phyloP scores from a whole-genome alignment of 2,797 vertebrate species.

The Phalanger gymnotis region DNA sequence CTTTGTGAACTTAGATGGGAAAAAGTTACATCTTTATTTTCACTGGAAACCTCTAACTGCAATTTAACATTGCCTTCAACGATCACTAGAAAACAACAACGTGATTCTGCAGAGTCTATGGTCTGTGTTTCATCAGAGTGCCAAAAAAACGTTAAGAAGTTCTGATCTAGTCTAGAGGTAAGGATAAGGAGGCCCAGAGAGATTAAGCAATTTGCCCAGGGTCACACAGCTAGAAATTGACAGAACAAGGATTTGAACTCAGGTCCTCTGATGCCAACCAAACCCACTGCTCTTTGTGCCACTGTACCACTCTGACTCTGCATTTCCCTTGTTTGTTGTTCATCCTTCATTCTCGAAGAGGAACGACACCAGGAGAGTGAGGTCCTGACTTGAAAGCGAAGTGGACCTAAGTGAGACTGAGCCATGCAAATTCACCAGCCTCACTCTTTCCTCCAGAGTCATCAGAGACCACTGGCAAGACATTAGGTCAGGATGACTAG shows the following conservation, averaged over 20 bases:
- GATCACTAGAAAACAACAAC: neutral
- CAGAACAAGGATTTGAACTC: neutral
- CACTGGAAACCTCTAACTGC: too few species aligned
- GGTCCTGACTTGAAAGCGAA: neutral
- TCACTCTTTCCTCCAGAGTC: too few species aligned
- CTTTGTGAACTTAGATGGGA: too few species aligned
- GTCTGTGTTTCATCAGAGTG: too few species aligned
- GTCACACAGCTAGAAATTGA: neutral
- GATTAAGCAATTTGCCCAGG: neutral
- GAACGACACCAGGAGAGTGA: neutral
- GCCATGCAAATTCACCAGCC: neutral
- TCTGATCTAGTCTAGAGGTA: too few species aligned
- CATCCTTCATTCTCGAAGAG: neutral
- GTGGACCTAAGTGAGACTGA: neutral
- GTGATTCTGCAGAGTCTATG: too few species aligned
- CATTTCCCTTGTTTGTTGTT: too few species aligned
- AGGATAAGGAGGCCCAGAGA: too few species aligned
- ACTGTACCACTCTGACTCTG: too few species aligned
- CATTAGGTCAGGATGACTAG: neutral
- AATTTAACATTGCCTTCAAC: neutral
- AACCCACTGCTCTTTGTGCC: too few species aligned
- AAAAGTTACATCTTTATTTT: too few species aligned
- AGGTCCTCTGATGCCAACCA: neutral
- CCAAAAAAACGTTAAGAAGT: too few species aligned
- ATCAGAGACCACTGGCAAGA: neutral